These are phyloP conservation scores for Epinotia demarniana DNA, from an alignment of 2,888 invertebrate species.

Conservation along the genomic window DNA sequence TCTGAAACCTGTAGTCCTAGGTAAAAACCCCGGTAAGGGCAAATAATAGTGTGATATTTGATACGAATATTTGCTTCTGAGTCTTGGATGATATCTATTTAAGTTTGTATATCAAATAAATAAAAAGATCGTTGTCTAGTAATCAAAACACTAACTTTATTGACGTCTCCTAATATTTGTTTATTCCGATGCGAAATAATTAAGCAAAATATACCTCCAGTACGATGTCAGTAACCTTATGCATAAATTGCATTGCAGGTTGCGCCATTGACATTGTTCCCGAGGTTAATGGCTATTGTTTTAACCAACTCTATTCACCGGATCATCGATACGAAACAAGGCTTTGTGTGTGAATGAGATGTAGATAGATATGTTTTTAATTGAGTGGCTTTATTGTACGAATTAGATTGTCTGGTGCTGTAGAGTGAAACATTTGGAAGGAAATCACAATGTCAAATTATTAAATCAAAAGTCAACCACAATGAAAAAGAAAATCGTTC, in stretches of 20 bases:
- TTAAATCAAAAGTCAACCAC: no score
- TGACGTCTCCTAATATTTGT: no score
- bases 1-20: no score
- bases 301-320: conserved; percentile 43
- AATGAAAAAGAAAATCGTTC: no score
- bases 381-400: conserved; percentile 30
- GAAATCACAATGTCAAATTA: not conserved
- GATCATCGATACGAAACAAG: conserved; percentile 30
- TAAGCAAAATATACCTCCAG: not conserved
- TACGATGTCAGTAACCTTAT: not conserved
- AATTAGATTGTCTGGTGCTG: conserved; percentile 23
- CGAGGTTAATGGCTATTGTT: conserved; percentile 56
- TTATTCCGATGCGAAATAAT: no score
- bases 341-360: conserved; percentile 40
- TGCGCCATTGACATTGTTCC: conserved; percentile 49
- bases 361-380: conserved; percentile 36
- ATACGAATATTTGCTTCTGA: no score
- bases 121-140: no score
- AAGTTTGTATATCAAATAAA: no score
- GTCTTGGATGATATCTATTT: no score
- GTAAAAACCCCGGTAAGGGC: no score
- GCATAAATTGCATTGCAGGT: conserved; percentile 28
- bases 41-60: no score
- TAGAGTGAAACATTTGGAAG: conserved; percentile 1
- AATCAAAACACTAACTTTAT: no score